Evolutionary conservation across 2,113 vertebrate species (phyloP), one percentile per base, ranked within the genome.

Genomic region (Cisticola juncidis): DNA sequence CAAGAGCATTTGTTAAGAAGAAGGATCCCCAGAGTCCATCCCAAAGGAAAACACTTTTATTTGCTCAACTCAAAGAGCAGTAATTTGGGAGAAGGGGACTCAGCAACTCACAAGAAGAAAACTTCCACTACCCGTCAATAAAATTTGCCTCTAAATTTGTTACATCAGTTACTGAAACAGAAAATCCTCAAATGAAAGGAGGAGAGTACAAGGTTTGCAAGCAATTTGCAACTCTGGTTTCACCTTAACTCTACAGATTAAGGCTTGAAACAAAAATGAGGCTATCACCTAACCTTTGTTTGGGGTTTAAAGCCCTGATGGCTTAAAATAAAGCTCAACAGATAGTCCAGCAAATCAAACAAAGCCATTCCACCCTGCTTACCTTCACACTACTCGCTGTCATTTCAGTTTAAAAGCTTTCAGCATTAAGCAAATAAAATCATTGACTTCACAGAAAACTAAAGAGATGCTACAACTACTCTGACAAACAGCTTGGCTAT

Each of bases 281-380:
- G 76, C 6, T 94, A 90, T 96, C 76, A 64, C 40, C 90, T 95
- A 93, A 69, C 79, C 88, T 95, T 88, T 96, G 85, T 91, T 96
- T 90, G 76, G 90, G 40, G 86, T 94, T 81, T 94, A 90, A 88
- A 96, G 94, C 93, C 93, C 71, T 72, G 68, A 58, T 31, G 92
- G 86, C 96, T 97, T 95, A 95, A 94, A 97, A 66, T 94, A 92
- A 94, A 93, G 92, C 96, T 93, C 88, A 84, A 74, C 24, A 84
- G 80, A 86, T 51, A 96, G 88, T 56, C 86, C 91, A 91, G 70
- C 60, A 91, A 94, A 84, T 89, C 92, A 95, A 84, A 86, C 69
- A 89, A 90, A 83, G 83, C 72, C 77, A 66, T 84, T 89, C 60
- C 56, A 81, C 61, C 28, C 89, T 38, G 86, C 77, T 95, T 84